Evolutionary conservation across 2,797 vertebrate species (phyloP).

Genomic region (Phoeniculus purpureus): DNA sequence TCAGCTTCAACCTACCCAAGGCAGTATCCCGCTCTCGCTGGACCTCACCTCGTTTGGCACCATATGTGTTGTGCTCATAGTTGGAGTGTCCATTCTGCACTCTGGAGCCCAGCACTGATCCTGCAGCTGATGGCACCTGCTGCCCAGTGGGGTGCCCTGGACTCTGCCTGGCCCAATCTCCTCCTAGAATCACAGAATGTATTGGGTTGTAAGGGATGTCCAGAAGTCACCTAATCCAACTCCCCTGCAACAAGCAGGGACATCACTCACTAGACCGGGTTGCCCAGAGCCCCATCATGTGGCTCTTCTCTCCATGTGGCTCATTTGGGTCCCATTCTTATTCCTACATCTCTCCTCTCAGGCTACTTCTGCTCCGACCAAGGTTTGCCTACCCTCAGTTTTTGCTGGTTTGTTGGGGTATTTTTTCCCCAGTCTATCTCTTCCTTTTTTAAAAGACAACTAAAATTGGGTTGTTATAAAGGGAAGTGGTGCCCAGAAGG

Average conservation of each 20-base stretch:
- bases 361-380: not conserved
- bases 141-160: not conserved
- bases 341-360: not conserved
- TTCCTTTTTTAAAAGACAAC: not conserved
- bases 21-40: not conserved
- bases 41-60: not conserved
- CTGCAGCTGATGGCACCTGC: not conserved
- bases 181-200: not conserved
- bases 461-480: not conserved
- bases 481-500: constrained; percentile 19
- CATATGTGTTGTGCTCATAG: fast-evolving
- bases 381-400: not conserved
- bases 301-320: not conserved
- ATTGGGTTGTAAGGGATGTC: no score
- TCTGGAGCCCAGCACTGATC: not conserved
- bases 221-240: no score
- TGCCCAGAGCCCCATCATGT: no score
- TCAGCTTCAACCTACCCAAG: not conserved
- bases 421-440: not conserved
- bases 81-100: fast-evolving
- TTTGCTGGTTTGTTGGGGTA: not conserved
- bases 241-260: no score
- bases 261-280: no score
- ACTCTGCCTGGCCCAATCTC: not conserved
- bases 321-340: not conserved